Evolutionary conservation across 92 coral and sea anemone species (phyloP), one percentile per base, ranked within the genome.

Genomic region (Epizoanthus ramosus): DNA sequence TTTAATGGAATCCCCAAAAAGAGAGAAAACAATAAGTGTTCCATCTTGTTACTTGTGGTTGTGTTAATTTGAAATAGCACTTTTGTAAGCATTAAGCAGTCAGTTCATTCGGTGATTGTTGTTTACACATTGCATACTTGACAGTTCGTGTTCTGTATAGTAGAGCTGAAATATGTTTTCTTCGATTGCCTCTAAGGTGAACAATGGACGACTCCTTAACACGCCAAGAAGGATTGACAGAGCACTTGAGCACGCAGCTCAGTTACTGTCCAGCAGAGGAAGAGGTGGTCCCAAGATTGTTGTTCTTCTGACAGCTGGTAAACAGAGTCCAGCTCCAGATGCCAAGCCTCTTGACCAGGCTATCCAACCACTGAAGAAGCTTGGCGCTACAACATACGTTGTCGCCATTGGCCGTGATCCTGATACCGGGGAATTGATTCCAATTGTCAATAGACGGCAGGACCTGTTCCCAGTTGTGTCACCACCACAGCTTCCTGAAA

Each of bases 261-360:
- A 37, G 22, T 54, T 83, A 3, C 80, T 90, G 41, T 76, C 89
- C 60, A 57, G 83, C n/a, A 72, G 58, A 10, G 81, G 79, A 17
- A 84, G 90, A 2, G 45, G 67, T 41, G 92, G 83, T 8, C 84
- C 85, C 45, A 80, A 86, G 50, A 68, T 90, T 65, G 89, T 88
- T 52, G 87, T 92, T 10, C 72, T 92, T 28, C 65, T 92, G 57
- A 84, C 95, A 3, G 90, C 92, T 12, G 92, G 95, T 9, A 73
- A 43, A 37, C 92, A 92, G 35, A 54, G 74, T 17, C 71, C 81
- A 19, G 91, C 19, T 16, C 22, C 47, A 45, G 92, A 71, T 60
- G 88, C 86, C 18, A 88, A 75, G 73, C 81, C 89, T 15, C 91
- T 90, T n/a, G 73, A 18, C 24, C 54, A 67, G 24, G 92, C 93